Evolutionary conservation across 2,888 invertebrate genomes (phyloP).

Genomic region (Odontothrips loti): DNA sequence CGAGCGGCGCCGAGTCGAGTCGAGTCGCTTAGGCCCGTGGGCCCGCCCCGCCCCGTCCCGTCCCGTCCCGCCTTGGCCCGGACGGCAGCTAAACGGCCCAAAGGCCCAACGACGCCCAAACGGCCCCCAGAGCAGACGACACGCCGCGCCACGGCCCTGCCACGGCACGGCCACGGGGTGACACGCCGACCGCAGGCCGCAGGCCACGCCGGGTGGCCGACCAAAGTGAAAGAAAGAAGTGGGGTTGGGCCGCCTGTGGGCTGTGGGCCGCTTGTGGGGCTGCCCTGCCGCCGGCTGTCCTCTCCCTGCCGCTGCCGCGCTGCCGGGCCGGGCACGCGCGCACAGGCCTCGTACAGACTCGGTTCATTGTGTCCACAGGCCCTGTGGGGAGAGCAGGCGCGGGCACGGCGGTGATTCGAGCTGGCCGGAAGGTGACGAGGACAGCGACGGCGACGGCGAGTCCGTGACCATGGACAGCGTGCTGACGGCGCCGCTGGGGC

Average conservation of each 20-base stretch:
- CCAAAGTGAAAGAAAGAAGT: not conserved
- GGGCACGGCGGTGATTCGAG: too few species aligned
- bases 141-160: not conserved
- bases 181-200: not conserved
- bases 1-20: not conserved
- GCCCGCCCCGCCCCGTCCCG: conserved; percentile 14
- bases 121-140: conserved; percentile 15
- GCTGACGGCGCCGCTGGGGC: conserved; percentile 14
- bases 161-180: too few species aligned
- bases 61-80: not conserved
- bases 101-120: too few species aligned
- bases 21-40: not conserved
- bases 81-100: not conserved
- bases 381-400: not conserved
- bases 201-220: not conserved
- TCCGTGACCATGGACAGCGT: conserved; percentile 22
- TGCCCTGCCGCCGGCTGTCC: too few species aligned
- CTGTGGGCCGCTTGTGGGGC: too few species aligned
- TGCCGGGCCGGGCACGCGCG: too few species aligned
- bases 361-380: not conserved
- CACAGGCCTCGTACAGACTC: too few species aligned
- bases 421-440: too few species aligned
- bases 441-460: not conserved
- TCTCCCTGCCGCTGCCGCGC: too few species aligned
- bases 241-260: not conserved